Conservation (phyloP, 92 coral and sea anemone species). For the Umimayanthus kanabou region DNA sequence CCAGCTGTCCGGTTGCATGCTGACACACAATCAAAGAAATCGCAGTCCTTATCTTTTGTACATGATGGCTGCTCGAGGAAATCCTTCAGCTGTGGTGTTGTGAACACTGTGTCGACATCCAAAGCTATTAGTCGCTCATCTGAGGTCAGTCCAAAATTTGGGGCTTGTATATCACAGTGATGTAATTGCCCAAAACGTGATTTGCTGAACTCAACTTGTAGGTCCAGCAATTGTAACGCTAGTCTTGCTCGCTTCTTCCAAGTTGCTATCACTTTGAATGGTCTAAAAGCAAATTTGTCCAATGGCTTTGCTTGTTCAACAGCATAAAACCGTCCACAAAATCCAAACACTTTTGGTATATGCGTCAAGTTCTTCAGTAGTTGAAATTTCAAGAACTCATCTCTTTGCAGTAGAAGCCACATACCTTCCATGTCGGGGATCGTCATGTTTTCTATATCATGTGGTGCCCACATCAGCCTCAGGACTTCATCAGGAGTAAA, state of each 20-base stretch:
- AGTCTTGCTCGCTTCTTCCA: constrained; percentile 74
- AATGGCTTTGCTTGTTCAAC: constrained; percentile 74
- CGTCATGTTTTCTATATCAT: constrained; percentile 52
- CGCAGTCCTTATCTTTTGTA: constrained; percentile 66
- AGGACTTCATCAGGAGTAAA: constrained; percentile 58
- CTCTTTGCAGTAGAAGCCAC: constrained; percentile 79
- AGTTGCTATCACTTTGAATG: constrained; percentile 56
- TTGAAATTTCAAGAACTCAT: constrained; percentile 83
- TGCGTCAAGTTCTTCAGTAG: constrained; percentile 73
- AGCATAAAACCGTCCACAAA: constrained; percentile 89
- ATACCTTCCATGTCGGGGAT: constrained; percentile 74
- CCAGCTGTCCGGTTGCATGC: constrained; percentile 60
- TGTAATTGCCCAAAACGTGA: constrained; percentile 71
- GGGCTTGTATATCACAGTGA: constrained; percentile 94
- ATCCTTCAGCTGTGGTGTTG: constrained; percentile 61
- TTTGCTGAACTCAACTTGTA: constrained; percentile 57
- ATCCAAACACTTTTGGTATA: constrained; percentile 86
- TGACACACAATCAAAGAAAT: constrained; percentile 89
- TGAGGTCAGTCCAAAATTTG: constrained; percentile 80
- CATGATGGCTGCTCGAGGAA: constrained; percentile 78
- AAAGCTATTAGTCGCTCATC: constrained; percentile 66
- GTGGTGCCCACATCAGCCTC: constrained; percentile 69
- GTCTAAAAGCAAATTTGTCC: constrained; percentile 45
- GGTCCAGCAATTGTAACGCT: constrained; percentile 66
- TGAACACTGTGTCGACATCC: constrained; percentile 82